These are phyloP conservation scores for Pangasianodon hypophthalmus DNA, from an alignment of 2,113 vertebrate genomes.

Conservation along the genomic window DNA sequence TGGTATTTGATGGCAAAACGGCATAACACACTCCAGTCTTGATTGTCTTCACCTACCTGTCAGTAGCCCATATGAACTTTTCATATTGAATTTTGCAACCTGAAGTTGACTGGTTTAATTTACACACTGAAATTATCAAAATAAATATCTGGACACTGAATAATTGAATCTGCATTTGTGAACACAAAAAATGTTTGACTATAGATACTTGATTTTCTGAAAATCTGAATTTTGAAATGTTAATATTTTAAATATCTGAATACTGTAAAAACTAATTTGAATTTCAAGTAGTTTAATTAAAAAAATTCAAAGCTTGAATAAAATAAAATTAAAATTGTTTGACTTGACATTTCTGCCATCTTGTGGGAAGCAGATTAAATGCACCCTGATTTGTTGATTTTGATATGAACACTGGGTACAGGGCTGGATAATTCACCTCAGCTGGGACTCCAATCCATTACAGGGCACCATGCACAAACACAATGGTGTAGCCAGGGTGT, in stretches of 20 bases:
- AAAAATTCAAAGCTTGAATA: not conserved
- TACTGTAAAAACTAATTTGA: not conserved
- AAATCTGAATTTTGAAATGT: not conserved
- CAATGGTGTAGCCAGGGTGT: not conserved
- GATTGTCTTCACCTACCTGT: not conserved
- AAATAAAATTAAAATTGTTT: not conserved
- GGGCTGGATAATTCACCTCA: not conserved
- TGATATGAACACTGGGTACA: not conserved
- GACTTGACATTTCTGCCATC: conserved; percentile 35
- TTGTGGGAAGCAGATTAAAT: conserved; percentile 43
- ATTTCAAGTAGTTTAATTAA: not conserved
- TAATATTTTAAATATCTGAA: not conserved
- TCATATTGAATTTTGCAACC: not conserved
- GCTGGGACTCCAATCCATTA: not conserved
- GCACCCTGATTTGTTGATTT: not conserved
- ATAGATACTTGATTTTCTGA: not conserved
- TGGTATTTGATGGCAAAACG: not conserved
- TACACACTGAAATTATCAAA: not conserved
- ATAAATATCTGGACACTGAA: not conserved
- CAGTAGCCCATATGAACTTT: not conserved
- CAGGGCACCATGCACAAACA: not conserved
- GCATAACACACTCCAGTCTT: not conserved
- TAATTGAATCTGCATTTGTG: not conserved
- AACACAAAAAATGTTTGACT: not conserved
- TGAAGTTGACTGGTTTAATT: not conserved